Evolutionary conservation across 1,140 invertebrate species (phyloP).

Genomic region (Tachypleus tridentatus): DNA sequence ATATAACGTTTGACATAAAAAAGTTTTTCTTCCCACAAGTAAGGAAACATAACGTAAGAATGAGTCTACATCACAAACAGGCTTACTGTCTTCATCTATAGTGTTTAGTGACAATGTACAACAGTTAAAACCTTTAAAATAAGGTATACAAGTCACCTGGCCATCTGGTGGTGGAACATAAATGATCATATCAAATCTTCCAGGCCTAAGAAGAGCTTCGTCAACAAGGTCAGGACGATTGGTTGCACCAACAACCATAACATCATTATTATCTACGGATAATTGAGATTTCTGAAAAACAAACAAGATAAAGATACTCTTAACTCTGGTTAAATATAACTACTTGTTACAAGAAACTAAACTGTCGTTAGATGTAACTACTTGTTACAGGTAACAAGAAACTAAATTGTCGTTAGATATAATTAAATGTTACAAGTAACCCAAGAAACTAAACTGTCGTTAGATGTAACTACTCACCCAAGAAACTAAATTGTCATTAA

Average conservation of each 20-base stretch:
- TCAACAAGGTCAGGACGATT: slow-evolving; percentile 69
- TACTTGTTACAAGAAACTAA: too few species aligned
- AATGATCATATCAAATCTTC: slow-evolving; percentile 57
- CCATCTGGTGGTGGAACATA: slow-evolving; percentile 58
- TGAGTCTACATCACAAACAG: background rate
- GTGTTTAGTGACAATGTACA: too few species aligned
- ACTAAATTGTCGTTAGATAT: too few species aligned
- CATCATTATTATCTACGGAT: slow-evolving; percentile 28
- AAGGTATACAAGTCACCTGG: slow-evolving; percentile 13
- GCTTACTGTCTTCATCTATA: too few species aligned
- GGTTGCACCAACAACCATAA: slow-evolving; percentile 58
- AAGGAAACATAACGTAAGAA: background rate
- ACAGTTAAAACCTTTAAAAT: too few species aligned
- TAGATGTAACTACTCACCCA: too few species aligned
- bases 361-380: too few species aligned
- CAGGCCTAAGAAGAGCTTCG: slow-evolving; percentile 57
- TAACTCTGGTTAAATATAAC: slow-evolving; percentile 5
- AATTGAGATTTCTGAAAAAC: background rate
- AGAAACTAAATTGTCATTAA: background rate
- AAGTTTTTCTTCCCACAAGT: background rate
- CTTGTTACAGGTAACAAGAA: too few species aligned
- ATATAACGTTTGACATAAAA: too few species aligned
- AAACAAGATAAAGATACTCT: background rate
- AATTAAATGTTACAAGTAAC: too few species aligned
- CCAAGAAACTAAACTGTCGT: too few species aligned